Conservation (phyloP, 2,113 vertebrate genomes). For the Labeo rohita region DNA sequence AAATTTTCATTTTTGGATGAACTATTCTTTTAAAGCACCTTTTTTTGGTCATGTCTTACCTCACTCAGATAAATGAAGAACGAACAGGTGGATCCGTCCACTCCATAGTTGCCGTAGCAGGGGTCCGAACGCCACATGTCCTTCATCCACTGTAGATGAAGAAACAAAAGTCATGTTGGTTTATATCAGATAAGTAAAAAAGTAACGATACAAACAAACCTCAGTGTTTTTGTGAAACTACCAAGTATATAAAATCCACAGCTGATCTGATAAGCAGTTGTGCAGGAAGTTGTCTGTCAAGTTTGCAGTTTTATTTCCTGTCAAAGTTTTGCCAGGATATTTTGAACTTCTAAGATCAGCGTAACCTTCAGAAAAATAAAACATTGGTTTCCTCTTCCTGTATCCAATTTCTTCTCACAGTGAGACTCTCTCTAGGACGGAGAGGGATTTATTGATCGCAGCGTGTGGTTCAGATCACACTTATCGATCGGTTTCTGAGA, state of each 20-base stretch:
- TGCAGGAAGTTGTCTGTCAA: neutral
- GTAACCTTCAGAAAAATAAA: constrained; percentile 26
- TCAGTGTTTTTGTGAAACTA: neutral
- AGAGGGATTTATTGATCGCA: constrained; percentile 44
- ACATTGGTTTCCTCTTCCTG: neutral
- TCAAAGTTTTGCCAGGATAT: neutral
- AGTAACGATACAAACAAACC: neutral
- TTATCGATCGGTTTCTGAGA: constrained; percentile 20
- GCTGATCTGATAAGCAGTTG: neutral
- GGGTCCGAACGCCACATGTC: constrained; percentile 97
- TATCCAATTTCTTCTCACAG: neutral
- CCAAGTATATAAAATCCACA: neutral
- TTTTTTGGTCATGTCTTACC: constrained; percentile 69
- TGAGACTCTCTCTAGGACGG: neutral
- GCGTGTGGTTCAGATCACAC: constrained; percentile 14
- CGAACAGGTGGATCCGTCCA: constrained; percentile 94
- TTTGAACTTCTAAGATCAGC: neutral
- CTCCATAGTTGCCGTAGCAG: constrained; percentile 92
- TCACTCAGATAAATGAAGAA: constrained; percentile 99
- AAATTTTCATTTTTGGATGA: no score
- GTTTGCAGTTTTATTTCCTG: neutral
- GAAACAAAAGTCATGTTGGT: neutral
- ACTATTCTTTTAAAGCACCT: no score
- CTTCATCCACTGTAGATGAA: constrained; percentile 91
- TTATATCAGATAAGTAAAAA: neutral